These are phyloP conservation scores for Zaprionus kolodkinae DNA, from an alignment of 1,140 invertebrate genomes.

Conservation along the genomic window DNA sequence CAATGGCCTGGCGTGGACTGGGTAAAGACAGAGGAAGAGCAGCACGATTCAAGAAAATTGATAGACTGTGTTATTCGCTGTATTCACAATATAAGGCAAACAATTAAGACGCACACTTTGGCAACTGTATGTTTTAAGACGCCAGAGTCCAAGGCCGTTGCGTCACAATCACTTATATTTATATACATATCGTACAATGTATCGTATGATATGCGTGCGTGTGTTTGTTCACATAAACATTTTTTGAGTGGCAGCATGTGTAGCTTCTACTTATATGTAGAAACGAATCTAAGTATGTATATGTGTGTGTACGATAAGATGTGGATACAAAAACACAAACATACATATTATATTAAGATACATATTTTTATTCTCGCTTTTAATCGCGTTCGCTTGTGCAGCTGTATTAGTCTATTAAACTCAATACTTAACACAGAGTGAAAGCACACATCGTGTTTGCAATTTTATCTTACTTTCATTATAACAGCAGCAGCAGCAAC, in stretches of 20 bases:
- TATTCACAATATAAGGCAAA: not conserved
- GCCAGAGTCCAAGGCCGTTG: conserved; percentile 4
- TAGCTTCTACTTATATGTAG: not conserved
- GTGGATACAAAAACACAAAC: not conserved
- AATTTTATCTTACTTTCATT: conserved; percentile 78
- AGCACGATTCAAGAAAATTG: not conserved
- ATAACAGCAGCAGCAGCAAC: conserved; percentile 52
- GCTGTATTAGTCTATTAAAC: conserved; percentile 61
- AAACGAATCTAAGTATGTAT: not conserved
- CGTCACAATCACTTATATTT: conserved; percentile 3
- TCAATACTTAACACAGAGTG: conserved; percentile 31
- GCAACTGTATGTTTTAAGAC: not conserved
- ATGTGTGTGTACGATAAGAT: not conserved
- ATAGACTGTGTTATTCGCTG: not conserved
- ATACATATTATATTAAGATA: not conserved
- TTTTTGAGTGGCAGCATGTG: not conserved
- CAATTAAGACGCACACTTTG: not conserved
- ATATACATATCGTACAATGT: not conserved
- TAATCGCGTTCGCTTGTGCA: not conserved
- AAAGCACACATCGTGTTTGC: conserved; percentile 41
- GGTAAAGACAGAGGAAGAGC: too few species aligned
- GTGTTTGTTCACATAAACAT: not conserved
- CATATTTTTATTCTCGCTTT: not conserved
- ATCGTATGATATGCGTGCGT: not conserved
- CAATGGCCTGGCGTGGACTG: too few species aligned